Evolutionary conservation across 2,113 vertebrate genomes (phyloP).

Genomic region (Colossoma macropomum): DNA sequence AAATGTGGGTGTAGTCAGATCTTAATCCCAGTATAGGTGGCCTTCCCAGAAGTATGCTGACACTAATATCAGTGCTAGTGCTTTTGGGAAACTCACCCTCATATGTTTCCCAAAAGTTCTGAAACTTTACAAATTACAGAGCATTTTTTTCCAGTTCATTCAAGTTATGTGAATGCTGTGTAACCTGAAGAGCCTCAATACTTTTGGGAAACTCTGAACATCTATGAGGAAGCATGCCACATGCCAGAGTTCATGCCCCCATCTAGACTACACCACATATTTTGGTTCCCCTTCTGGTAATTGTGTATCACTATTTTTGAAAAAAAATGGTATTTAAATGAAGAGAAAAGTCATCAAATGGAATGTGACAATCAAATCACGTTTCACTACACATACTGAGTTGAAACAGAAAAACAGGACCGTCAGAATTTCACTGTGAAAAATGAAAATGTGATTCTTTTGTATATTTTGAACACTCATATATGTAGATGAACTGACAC

Average conservation of each 20-base stretch:
- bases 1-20: slow-evolving; percentile 21
- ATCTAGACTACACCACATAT: neutral
- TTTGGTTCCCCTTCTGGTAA: neutral
- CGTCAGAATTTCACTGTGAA: neutral
- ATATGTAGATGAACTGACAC: slow-evolving; percentile 23
- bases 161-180: neutral
- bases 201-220: slow-evolving; percentile 5
- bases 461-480: slow-evolving; percentile 9
- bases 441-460: neutral
- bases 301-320: neutral
- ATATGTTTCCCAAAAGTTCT: neutral
- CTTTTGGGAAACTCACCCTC: neutral
- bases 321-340: no score
- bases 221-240: neutral
- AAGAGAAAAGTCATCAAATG: no score
- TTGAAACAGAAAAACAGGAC: neutral
- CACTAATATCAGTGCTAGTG: neutral
- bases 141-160: neutral
- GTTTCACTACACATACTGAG: neutral
- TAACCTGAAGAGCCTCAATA: slow-evolving; percentile 27
- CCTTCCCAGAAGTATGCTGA: slow-evolving; percentile 21
- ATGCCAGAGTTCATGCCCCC: neutral
- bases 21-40: slow-evolving; percentile 8
- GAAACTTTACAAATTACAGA: neutral
- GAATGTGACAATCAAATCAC: no score